These are phyloP conservation scores for Sarcophaga subvicina DNA, from an alignment of 2,888 invertebrate species.

Conservation along the genomic window DNA sequence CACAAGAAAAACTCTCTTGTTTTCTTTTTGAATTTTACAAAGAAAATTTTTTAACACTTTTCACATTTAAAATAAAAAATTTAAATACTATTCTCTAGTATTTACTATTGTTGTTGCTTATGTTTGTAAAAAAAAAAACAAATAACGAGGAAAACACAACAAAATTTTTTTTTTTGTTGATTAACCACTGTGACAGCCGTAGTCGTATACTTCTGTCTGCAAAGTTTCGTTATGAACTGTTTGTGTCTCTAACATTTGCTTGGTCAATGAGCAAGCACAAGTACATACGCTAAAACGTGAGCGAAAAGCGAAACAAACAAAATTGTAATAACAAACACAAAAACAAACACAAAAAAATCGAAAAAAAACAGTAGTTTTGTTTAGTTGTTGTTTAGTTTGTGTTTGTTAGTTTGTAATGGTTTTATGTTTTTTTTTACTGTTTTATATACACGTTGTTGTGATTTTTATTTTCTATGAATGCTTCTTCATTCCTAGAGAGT, in stretches of 20 bases:
- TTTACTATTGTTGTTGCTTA: neutral
- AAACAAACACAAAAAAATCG: conserved; percentile 22
- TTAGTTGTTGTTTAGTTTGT: conserved; percentile 1
- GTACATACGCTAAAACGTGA: conserved; percentile 21
- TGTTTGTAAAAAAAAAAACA: neutral
- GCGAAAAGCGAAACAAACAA: neutral
- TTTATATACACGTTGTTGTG: conserved; percentile 61
- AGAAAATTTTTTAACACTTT: neutral
- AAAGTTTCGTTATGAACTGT: conserved; percentile 66
- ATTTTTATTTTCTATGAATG: conserved; percentile 24
- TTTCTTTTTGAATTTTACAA: conserved; percentile 8
- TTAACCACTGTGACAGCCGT: conserved; percentile 42
- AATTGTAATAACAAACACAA: conserved; percentile 5
- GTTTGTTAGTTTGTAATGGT: conserved; percentile 1
- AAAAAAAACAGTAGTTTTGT: conserved; percentile 28
- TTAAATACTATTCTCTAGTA: neutral
- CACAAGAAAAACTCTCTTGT: conserved; percentile 16
- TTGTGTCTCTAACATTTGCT: conserved; percentile 61
- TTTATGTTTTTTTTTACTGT: conserved; percentile 33
- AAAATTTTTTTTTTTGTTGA: neutral
- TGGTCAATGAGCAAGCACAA: conserved; percentile 64
- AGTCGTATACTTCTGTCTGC: conserved; percentile 49
- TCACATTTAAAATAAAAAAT: neutral
- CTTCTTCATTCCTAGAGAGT: neutral
- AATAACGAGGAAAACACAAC: conserved; percentile 27